Conservation (phyloP, 2,113 vertebrate species). For the Vimba vimba region DNA sequence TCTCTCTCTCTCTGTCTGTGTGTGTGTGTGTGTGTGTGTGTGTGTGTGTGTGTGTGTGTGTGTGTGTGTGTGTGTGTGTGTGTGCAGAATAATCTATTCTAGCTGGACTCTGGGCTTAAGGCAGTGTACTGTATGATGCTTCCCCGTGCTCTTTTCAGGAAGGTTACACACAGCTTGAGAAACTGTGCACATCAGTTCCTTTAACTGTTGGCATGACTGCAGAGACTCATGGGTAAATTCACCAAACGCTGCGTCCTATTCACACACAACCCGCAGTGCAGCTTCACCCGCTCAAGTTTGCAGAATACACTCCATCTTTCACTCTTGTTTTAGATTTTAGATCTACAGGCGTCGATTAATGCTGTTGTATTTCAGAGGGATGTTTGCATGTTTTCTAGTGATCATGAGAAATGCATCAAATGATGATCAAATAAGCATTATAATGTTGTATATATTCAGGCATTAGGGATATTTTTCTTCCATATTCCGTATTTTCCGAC, state of each 20-base stretch:
- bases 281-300: background rate
- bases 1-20: too few relatives aligned
- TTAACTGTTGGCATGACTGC: background rate
- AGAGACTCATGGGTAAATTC: background rate
- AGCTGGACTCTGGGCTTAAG: background rate
- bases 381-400: background rate
- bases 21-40: background rate
- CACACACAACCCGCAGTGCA: background rate
- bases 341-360: background rate
- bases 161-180: background rate
- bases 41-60: background rate
- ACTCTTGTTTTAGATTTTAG: background rate
- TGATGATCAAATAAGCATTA: background rate
- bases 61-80: background rate
- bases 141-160: background rate
- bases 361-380: background rate
- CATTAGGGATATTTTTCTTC: background rate
- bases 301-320: background rate
- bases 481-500: background rate
- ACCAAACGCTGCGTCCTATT: background rate
- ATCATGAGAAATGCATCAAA: background rate
- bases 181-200: background rate
- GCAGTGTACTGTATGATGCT: background rate
- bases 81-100: background rate
- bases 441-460: background rate